Percentiles rank a stretch among this genome's conserved stretches.
Conservation (phyloP, 2,797 vertebrate species). For the Trichosurus vulpecula region DNA sequence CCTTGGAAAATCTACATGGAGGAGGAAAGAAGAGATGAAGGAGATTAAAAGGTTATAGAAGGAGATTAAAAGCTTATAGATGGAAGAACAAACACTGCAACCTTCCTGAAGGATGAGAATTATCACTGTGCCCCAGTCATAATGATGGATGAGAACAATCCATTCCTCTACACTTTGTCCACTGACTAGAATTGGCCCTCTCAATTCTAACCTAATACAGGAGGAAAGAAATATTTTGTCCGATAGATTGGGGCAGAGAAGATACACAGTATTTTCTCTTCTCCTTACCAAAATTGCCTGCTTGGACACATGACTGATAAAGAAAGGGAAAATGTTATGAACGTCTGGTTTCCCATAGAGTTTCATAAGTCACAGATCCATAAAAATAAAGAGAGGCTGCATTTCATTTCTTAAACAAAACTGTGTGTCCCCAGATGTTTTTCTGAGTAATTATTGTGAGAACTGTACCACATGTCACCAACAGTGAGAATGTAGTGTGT, state of each 20-base stretch:
- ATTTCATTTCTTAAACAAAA: too few relatives aligned
- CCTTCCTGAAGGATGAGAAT: slow-evolving; percentile 36
- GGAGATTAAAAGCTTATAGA: neutral
- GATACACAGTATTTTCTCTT: neutral
- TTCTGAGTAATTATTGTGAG: neutral
- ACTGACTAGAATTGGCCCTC: neutral
- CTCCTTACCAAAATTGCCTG: neutral
- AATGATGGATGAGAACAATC: neutral
- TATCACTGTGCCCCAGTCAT: slow-evolving; percentile 3
- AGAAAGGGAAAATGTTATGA: neutral
- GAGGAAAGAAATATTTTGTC: neutral
- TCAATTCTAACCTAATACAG: neutral
- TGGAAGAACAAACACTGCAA: neutral
- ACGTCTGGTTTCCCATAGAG: neutral
- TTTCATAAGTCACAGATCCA: neutral
- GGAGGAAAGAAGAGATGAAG: slow-evolving; percentile 39
- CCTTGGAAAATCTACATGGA: slow-evolving; percentile 27
- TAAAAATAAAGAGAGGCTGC: neutral
- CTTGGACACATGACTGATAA: neutral
- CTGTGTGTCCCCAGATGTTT: neutral
- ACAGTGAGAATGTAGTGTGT: neutral
- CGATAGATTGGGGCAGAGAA: neutral
- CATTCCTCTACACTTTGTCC: neutral
- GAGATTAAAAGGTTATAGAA: too few relatives aligned
- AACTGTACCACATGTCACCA: neutral